Evolutionary conservation across 1,140 invertebrate species (phyloP).

Genomic region (Mamestra configurata): DNA sequence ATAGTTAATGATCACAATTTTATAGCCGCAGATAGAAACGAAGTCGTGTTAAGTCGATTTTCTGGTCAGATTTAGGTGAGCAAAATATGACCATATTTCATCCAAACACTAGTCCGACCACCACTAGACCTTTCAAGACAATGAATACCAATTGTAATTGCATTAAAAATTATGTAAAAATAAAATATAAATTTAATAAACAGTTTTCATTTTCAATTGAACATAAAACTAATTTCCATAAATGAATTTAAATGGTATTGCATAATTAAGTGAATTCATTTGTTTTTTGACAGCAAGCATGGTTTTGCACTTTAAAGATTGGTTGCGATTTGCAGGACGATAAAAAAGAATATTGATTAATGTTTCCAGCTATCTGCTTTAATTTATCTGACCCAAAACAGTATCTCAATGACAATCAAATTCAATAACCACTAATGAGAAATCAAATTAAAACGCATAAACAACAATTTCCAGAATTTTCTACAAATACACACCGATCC

Average conservation of each 20-base stretch:
- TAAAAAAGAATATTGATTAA: neutral
- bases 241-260: neutral
- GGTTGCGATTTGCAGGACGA: neutral
- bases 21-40: too few relatives aligned
- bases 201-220: neutral
- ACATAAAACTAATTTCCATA: neutral
- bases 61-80: too few relatives aligned
- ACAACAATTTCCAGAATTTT: slow-evolving; percentile 6
- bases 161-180: neutral
- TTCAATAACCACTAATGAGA: neutral
- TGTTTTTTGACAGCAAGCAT: neutral
- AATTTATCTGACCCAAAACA: neutral
- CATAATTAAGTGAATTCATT: neutral
- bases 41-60: too few relatives aligned
- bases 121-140: too few relatives aligned
- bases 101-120: too few relatives aligned
- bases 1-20: too few relatives aligned
- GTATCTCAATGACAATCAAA: neutral
- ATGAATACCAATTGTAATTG: neutral
- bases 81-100: too few relatives aligned
- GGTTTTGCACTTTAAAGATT: neutral
- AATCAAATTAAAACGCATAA: slow-evolving; percentile 4
- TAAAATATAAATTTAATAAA: neutral
- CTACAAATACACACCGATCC: neutral
- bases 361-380: neutral